phyloP scores from a whole-genome alignment of 2,797 vertebrate genomes.

The Sebastes elongatus region DNA sequence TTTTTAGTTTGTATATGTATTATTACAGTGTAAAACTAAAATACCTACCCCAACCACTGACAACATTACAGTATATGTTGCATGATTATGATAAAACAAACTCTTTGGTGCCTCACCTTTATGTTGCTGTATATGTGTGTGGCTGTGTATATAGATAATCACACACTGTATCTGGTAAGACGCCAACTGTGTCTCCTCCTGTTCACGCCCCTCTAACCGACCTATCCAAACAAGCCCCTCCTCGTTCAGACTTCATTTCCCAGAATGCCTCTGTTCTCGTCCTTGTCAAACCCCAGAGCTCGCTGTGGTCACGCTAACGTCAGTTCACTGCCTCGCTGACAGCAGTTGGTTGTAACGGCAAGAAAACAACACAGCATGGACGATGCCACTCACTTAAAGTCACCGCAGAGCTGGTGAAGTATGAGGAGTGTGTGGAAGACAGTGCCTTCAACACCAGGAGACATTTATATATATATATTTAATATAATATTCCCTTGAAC shows the following conservation, averaged over 20 bases:
- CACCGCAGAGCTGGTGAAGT: background rate
- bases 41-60: background rate
- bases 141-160: background rate
- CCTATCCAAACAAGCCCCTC: conserved; percentile 69
- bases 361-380: conserved; percentile 47
- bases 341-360: conserved; percentile 29
- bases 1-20: background rate
- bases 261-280: conserved; percentile 68
- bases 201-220: conserved; percentile 72
- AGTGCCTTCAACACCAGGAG: background rate
- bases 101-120: background rate
- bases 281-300: conserved; percentile 57
- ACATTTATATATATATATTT: background rate
- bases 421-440: background rate
- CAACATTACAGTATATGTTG: background rate
- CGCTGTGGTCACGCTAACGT: conserved; percentile 29
- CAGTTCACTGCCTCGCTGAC: conserved; percentile 42
- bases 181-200: background rate
- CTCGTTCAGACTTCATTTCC: conserved; percentile 73
- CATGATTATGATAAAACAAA: conserved; percentile 11
- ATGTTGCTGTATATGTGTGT: background rate
- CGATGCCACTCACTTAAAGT: conserved; percentile 44
- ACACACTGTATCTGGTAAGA: background rate
- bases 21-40: background rate
- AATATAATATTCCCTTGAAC: background rate